Conservation (phyloP, 2,888 invertebrate species). For the Pocota personata region DNA sequence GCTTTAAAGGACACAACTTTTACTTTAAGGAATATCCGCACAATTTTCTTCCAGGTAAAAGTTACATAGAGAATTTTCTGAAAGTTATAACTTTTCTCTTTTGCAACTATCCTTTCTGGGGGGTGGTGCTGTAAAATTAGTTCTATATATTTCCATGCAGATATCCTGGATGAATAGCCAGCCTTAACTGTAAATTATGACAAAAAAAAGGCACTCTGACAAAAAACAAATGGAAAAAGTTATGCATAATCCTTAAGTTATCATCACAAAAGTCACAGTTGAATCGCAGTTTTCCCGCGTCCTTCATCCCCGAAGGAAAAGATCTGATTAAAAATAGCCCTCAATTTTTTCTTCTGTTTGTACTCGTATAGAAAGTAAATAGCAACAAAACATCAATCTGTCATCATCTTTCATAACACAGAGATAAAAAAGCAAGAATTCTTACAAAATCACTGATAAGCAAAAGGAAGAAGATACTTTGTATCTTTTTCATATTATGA, state of each 20-base stretch:
- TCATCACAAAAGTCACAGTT: conserved; percentile 54
- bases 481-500: conserved; percentile 33
- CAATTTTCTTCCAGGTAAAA: conserved; percentile 35
- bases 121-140: conserved; percentile 34
- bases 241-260: conserved; percentile 61
- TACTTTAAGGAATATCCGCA: conserved; percentile 1
- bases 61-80: neutral
- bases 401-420: conserved; percentile 54
- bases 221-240: conserved; percentile 22
- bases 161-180: conserved; percentile 38
- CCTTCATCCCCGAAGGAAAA: neutral
- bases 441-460: conserved; percentile 38
- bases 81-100: conserved; percentile 24
- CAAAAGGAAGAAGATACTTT: conserved; percentile 30
- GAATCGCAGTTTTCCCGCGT: conserved; percentile 15
- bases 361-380: conserved; percentile 2
- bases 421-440: neutral
- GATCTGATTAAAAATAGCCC: conserved; percentile 16
- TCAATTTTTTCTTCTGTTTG: neutral
- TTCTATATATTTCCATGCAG: conserved; percentile 20
- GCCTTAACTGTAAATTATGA: conserved; percentile 56
- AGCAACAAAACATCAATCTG: conserved; percentile 56
- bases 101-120: neutral
- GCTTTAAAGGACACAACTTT: conserved; percentile 40
- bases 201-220: neutral